Percentiles rank a stretch among this genome's conserved stretches.
These are phyloP conservation scores for Caerostris extrusa DNA, from an alignment of 1,140 invertebrate genomes.

Conservation along the genomic window DNA sequence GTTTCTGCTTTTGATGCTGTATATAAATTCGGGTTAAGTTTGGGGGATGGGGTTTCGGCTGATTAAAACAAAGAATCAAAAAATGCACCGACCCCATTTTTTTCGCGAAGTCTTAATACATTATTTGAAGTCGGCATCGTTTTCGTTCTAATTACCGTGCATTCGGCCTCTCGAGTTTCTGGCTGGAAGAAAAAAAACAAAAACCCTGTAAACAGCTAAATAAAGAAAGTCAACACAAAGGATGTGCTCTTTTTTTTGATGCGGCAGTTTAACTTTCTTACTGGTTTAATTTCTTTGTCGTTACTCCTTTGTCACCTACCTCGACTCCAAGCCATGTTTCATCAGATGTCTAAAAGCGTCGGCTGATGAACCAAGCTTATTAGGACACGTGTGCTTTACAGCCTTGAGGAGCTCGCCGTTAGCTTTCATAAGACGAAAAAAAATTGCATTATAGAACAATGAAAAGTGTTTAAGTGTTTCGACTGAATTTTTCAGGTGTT, in stretches of 20 bases:
- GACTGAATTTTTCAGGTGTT: no score
- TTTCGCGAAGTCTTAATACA: neutral
- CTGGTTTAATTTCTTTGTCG: conserved; percentile 67
- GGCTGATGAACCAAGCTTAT: neutral
- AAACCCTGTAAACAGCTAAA: conserved; percentile 12
- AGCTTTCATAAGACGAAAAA: neutral
- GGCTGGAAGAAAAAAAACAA: neutral
- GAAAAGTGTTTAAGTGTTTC: no score
- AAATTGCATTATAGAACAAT: neutral
- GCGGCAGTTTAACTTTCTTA: conserved; percentile 50
- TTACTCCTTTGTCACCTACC: conserved; percentile 52
- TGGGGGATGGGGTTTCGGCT: neutral
- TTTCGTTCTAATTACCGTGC: conserved; percentile 64
- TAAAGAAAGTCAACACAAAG: conserved; percentile 58
- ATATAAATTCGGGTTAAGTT: no score
- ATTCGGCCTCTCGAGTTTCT: conserved; percentile 57
- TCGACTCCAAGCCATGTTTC: conserved; percentile 57
- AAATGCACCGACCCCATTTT: conserved; percentile 30
- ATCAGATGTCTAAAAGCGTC: conserved; percentile 60
- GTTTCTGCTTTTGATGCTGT: no score
- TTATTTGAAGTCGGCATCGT: conserved; percentile 44
- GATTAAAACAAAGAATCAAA: neutral
- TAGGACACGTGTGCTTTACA: neutral
- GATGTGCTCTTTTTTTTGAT: conserved; percentile 30
- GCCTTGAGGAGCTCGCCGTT: neutral